Conservation (phyloP, 30 jellyfish, hydroid and myxozoan species). For the Chrysaora quinquecirrha region DNA sequence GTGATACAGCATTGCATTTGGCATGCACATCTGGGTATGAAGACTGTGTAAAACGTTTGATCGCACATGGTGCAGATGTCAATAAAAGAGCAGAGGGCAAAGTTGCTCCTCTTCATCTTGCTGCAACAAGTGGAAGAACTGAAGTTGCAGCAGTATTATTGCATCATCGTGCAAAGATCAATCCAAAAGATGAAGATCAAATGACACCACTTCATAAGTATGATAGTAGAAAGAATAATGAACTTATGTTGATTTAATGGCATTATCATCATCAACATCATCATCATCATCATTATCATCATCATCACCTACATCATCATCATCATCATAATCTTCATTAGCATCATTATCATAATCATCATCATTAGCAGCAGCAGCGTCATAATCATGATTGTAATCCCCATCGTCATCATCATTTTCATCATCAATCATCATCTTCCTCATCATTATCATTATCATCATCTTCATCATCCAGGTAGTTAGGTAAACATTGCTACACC, state of each 20-base stretch:
- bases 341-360: too few species aligned
- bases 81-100: conserved; percentile 78
- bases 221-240: neutral
- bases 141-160: conserved; percentile 58
- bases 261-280: too few species aligned
- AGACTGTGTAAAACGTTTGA: conserved; percentile 72
- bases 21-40: conserved; percentile 92
- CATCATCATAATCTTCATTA: too few species aligned
- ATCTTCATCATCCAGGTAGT: too few species aligned
- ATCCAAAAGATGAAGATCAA: conserved; percentile 81
- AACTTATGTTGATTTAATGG: neutral
- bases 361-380: too few species aligned
- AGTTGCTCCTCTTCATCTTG: conserved; percentile 91
- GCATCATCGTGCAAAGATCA: conserved; percentile 70
- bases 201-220: conserved; percentile 95
- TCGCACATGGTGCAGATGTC: conserved; percentile 91
- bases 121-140: conserved; percentile 85
- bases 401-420: too few species aligned
- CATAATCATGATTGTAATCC: too few species aligned
- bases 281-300: too few species aligned
- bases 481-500: too few species aligned
- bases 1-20: conserved; percentile 90
- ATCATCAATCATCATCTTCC: too few species aligned
- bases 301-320: too few species aligned
- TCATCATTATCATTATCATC: too few species aligned